Base-by-base conservation (phyloP, 2,888 invertebrate species). In the Lymantria dispar region DNA sequence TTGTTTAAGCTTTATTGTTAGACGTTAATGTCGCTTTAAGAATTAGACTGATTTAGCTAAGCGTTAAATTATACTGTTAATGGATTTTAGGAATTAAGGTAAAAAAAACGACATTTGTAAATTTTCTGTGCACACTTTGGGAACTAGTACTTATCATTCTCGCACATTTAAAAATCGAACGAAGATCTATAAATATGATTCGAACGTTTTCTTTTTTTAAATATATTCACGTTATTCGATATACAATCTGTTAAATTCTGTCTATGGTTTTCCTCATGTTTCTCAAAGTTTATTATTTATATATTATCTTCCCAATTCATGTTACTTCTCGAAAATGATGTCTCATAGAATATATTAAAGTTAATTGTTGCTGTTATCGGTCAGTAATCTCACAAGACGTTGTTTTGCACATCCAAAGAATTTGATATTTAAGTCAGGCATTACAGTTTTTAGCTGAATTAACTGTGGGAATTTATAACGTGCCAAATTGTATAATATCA, bases 1-100 rank as follows among this genome's bases (percentile, higher is more conserved):
- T 87, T 82, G 83, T 84, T 87, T 88, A 86, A 85, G 87, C 86
- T 88, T 87, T 87, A 89, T 81, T 83, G 80, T 83, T 88, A 87
- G 87, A 88, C 84, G 80, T 64, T 83, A 80, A 83, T 85, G 84
- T 91, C 88, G 87, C 88, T 89, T 86, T 91, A 91, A 91, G 90
- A 87, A 89, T 88, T 90, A 91, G 90, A 91, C 90, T 91, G 90
- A 91, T 91, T 90, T 89, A 90, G 87, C 83, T 91, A 90, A 90
- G 90, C 87, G 86, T 88, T 89, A 78, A 81, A 83, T 78, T 80
- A 79, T 88, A 85, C 81, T 86, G 76, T 86, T 89, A 87, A 84
- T 84, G 85, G 79, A 85, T 78, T 78, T 83, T 83, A 84, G 79
- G 72, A 56, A 71, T 63, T 85, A 85, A 80, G 78, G 69, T 76